Evolutionary conservation across 2,888 invertebrate species (phyloP), one percentile per base, ranked within the genome.

Genomic region (Ophraella communa): DNA sequence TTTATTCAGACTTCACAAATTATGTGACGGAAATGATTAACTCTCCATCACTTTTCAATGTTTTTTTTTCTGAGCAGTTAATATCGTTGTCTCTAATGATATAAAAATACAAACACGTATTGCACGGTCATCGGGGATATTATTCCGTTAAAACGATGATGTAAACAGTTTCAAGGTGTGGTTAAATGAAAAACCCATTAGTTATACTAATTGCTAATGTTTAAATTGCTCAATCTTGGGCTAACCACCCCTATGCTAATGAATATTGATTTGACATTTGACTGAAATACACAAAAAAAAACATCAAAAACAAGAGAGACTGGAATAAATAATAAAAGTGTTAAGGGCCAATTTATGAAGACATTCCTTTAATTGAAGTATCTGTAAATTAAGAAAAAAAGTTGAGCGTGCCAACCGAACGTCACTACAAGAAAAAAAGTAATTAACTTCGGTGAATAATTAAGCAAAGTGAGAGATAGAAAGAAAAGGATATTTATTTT

Each of bases 391-490:
- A 75, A 73, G 75, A 75, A 75, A 74, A 72, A 75, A 75, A 73
- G 68, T 66, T 68, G 65, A 70, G 66, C 72, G 71, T 73, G 76
- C 75, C 76, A 76, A 71, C 73, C 73, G 72, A 74, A 75, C 74
- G 62, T 59, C 59, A 59, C 39, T 59, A 59, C 62, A 62, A 56
- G 61, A 61, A 76, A 76, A 76, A 76, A 76, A 76, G 75, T 76
- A 76, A 76, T 76, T 76, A 74, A 76, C 76, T 76, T 69, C 69
- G 62, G 73, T 76, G 76, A 76, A 76, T 76, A 76, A 76, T 75
- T 76, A 74, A 76, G 68, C 66, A 57, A 70, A 56, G 45, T 45
- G 45, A 45, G 47, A 57, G 33, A 47, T 39, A 39, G 42, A 54
- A 44, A 69, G 71, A 71, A 65, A 39, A 35, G 60, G 71, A 73